Evolutionary conservation across 2,888 invertebrate species (phyloP).

Genomic region (Cremastobaeus sp.): DNA sequence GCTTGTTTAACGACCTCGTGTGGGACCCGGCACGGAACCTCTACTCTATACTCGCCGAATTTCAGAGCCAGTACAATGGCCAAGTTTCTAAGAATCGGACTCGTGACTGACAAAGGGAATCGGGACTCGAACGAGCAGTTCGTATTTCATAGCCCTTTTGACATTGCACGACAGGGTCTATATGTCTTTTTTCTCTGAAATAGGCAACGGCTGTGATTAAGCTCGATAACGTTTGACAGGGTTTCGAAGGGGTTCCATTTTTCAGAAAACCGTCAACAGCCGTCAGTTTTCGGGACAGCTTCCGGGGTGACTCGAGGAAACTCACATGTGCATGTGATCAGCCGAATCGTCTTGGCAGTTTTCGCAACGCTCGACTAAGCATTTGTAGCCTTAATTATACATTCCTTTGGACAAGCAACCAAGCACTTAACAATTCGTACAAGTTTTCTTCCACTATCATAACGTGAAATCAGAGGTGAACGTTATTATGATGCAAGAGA

Average conservation of each 20-base stretch:
- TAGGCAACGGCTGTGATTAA: too few species aligned
- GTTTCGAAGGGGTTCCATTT: background rate
- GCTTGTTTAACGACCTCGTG: constrained; percentile 43
- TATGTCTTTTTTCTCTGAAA: background rate
- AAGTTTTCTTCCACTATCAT: constrained; percentile 37
- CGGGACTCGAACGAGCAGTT: background rate
- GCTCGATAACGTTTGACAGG: background rate
- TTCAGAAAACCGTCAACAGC: too few species aligned
- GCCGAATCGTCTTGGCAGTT: background rate
- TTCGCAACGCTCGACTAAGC: background rate
- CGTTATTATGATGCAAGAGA: constrained; percentile 33
- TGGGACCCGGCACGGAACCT: constrained; percentile 29
- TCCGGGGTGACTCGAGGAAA: too few species aligned
- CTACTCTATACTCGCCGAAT: constrained; percentile 34
- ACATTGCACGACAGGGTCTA: background rate
- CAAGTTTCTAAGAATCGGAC: constrained; percentile 39
- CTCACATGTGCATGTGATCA: background rate
- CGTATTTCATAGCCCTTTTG: constrained; percentile 17
- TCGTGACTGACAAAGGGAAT: constrained; percentile 28
- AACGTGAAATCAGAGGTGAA: constrained; percentile 36
- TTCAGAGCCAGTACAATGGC: constrained; percentile 31
- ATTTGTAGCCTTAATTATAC: constrained; percentile 18
- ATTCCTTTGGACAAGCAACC: constrained; percentile 18
- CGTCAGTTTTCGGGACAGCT: too few species aligned
- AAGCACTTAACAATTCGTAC: constrained; percentile 31